Evolutionary conservation across 2,797 vertebrate genomes (phyloP).

Genomic region (Darevskia nairensis): DNA sequence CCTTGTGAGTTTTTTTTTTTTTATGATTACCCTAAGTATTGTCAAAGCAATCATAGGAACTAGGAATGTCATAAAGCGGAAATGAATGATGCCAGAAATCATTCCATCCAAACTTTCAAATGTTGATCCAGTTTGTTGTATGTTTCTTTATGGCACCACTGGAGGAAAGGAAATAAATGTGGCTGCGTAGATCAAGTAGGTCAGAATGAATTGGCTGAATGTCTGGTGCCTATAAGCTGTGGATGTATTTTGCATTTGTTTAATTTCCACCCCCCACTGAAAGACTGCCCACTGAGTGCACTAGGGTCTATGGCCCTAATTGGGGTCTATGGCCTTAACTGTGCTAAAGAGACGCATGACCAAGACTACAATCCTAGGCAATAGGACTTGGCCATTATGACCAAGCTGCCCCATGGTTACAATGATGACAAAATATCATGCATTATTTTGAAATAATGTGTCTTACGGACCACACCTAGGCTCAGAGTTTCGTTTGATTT

Average conservation of each 20-base stretch:
- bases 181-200: background rate
- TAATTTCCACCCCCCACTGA: background rate
- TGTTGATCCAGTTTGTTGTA: conserved; percentile 46
- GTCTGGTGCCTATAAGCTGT: conserved; percentile 4
- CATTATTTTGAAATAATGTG: too few species aligned
- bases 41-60: conserved; percentile 68
- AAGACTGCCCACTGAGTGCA: background rate
- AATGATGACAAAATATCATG: background rate
- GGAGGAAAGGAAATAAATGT: background rate
- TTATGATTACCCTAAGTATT: conserved; percentile 62
- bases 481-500: background rate
- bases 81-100: conserved; percentile 46
- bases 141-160: background rate
- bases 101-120: conserved; percentile 6
- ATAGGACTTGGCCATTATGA: background rate
- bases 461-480: too few species aligned
- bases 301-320: too few species aligned
- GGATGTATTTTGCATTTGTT: background rate
- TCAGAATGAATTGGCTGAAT: background rate
- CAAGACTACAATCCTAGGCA: background rate
- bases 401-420: too few species aligned
- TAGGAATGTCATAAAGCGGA: conserved; percentile 57
- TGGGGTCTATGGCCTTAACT: too few species aligned
- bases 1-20: too few species aligned
- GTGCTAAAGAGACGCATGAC: background rate